A percentile compares a stretch with the other conserved stretches of the same genome.
Evolutionary conservation across 2,113 vertebrate species (phyloP).

Genomic region (Equus przewalskii): DNA sequence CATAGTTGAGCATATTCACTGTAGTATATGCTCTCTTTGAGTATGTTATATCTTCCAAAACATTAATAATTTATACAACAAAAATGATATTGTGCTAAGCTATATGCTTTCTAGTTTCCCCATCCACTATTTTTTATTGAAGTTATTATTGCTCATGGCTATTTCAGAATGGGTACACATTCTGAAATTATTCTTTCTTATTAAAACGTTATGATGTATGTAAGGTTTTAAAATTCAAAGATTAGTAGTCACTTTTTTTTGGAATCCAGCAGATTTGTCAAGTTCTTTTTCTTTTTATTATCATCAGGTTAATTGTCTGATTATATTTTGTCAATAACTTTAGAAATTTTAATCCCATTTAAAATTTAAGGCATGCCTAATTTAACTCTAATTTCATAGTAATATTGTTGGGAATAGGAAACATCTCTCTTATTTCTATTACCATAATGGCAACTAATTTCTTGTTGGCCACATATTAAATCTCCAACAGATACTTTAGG

Average conservation of each 20-base stretch:
- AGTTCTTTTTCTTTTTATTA: neutral
- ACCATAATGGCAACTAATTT: neutral
- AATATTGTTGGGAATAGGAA: neutral
- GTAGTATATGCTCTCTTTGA: neutral
- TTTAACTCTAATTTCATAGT: neutral
- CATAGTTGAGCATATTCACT: neutral
- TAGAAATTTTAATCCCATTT: neutral
- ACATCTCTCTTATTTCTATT: neutral
- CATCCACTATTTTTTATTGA: neutral
- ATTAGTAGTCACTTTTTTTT: neutral
- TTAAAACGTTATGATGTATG: neutral
- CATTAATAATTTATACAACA: neutral
- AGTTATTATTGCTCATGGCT: neutral
- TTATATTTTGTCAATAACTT: neutral
- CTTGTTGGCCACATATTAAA: neutral
- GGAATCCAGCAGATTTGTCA: neutral
- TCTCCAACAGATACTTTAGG: neutral
- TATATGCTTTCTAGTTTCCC: neutral
- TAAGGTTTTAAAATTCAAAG: neutral
- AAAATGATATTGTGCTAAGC: neutral
- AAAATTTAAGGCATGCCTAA: neutral
- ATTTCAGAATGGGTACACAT: neutral
- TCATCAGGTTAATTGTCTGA: neutral
- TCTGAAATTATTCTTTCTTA: neutral
- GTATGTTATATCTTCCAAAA: neutral